Base-by-base conservation (phyloP, 2,113 vertebrate species). In the Lycaon pictus region DNA sequence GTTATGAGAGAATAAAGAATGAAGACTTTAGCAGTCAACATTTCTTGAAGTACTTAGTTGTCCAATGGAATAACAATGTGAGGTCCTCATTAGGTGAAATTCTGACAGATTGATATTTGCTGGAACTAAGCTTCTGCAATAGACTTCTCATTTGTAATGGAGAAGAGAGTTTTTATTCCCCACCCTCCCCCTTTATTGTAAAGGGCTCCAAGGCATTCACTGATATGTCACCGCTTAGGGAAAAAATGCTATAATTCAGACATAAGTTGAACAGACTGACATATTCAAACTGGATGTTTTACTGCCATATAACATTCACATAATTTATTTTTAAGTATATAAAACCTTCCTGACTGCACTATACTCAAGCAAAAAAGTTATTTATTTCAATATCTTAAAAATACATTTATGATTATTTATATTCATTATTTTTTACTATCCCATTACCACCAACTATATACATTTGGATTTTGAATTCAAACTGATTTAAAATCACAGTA, bases 321-420 rank as follows among this genome's bases (percentile, higher is more conserved):
- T 55, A 76, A 2, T 35, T 87, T 69, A 48, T 71, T 95, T 90
- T 10, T 56, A 86, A 56, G 20, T 71, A n/a, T 37, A 72, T 56
- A 65, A 93, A 88, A 58, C 3, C 23, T 77, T 77, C 23, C 20
- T 93, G 55, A 5, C 7, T 32, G 11, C 8, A 5, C 12, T 88
- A 72, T 23, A 72, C 2, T 56, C 48, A 83, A 51, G 48, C 0
- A 88, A 8, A 25, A 80, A 82, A 29, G 43, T 82, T 51, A 87
- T 62, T 71, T 86, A 60, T 95, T 67, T 95, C 22, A 93, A 16
- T 81, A 22, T 56, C 10, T 58, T 35, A 29, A 85, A 95, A 80
- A 83, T 60, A 48, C 37, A 84, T 32, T 16, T 56, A 27, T 25
- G 51, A 55, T 58, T 87, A 16, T 86, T 86, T 58, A 55, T 35